Percentiles rank a stretch among this genome's conserved stretches.
These are phyloP conservation scores for Pantherophis vulpinus DNA, from an alignment of 2,797 vertebrate genomes.

Conservation along the genomic window DNA sequence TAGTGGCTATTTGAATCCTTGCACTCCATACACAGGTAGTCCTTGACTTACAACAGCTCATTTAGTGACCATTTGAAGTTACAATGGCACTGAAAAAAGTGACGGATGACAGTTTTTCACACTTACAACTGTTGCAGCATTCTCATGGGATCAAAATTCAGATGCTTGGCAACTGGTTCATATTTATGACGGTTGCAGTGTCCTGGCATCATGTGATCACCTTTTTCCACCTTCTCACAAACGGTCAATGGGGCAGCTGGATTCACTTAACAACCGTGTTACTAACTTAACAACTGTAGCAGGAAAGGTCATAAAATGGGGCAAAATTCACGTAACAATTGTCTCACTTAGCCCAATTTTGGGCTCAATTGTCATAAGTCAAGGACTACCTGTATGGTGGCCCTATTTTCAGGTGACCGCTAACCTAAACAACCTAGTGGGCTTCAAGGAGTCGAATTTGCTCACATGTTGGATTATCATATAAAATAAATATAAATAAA, in stretches of 20 bases:
- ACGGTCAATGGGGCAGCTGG: no score
- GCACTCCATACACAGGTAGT: neutral
- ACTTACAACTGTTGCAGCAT: neutral
- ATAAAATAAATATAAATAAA: no score
- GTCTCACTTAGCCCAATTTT: neutral
- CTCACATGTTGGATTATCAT: neutral
- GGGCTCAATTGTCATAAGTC: neutral
- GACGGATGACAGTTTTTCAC: neutral
- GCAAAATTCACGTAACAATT: no score
- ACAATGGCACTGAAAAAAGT: neutral
- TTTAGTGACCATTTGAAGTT: neutral
- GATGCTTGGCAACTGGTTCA: neutral
- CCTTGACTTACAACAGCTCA: neutral
- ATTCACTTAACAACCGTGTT: no score
- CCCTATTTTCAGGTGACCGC: neutral
- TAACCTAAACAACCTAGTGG: neutral
- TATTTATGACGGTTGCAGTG: neutral
- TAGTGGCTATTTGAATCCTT: neutral
- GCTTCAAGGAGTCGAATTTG: neutral
- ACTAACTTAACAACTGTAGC: no score
- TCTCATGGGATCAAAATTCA: neutral
- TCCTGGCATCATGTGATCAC: fast-evolving
- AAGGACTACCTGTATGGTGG: neutral
- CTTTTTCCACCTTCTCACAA: neutral
- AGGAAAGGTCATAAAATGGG: no score